Evolutionary conservation across 2,797 vertebrate species (phyloP), one percentile per base, ranked within the genome.

Genomic region (Enteromius argenteus): DNA sequence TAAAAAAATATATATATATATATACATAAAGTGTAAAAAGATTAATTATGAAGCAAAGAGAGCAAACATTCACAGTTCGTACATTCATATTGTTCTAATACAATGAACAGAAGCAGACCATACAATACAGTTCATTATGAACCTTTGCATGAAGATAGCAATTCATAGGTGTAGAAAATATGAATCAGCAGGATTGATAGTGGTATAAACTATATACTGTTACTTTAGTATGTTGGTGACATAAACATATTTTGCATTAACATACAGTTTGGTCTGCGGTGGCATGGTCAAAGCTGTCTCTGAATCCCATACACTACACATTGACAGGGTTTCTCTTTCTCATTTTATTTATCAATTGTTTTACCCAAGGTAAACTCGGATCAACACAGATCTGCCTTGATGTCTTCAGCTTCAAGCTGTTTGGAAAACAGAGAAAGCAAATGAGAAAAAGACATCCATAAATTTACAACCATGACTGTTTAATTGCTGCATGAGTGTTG

Each of bases 321-420:
- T 4, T 30, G 8, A 0, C 1, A 3, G 0, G 2, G 1, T 1
- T 30, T 69, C 0, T 0, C 0, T 0, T 0, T 0, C 2, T 32
- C 3, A 32, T 32, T 2, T 32, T 32, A 27, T 27, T 27, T 27
- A 91, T 77, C 80, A 90, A 13, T 0, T 1, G 0, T 71, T 85
- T 17, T 10, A 94, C 93, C 94, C 94, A 94, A 0, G 0, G 0
- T 0, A 88, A 0, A 0, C 13, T 0, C 0, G 94, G 94, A 77
- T 96, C 90, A 78, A 90, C 90, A 14, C 95, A 96, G 77, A 95
- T 0, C 0, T 71, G 85, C 5, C 0, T 2, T 0, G 0, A 1
- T 10, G 0, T 89, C 84, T 0, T 93, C 32, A 88, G 9, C 14
- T 0, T 0, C 81, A 95, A 93, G 83, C 95, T 96, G 37, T 44